Evolutionary conservation across 2,888 invertebrate species (phyloP), one percentile per base, ranked within the genome.

Genomic region (Conistra vaccinii): DNA sequence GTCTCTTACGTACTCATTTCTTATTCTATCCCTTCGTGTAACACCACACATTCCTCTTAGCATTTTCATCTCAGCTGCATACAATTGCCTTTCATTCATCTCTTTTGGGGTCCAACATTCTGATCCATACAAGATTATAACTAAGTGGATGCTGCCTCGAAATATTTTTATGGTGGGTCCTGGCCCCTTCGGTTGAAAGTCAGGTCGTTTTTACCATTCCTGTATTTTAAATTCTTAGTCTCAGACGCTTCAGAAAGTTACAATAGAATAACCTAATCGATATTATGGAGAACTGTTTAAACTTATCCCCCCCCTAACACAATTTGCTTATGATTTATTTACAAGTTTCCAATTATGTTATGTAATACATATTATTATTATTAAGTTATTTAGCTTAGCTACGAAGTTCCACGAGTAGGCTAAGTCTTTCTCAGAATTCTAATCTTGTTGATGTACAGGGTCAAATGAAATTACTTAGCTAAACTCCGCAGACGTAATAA

Each of bases 191-290:
- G 0, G 6, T 2, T 10, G 3, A 23, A 23, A 9, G 17, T 9
- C 29, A 55, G 32, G 3, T 32, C 9, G 5, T 7, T 29, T 20
- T 17, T 20, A 29, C 77, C 12, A 73, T 60, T 87, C 80, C 80
- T 26, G 55, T 35, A 45, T 74, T 80, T 23, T 7, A 45, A 23
- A 69, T 42, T 87, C 87, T 61, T n/a, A 48, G 75, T 35, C 6
- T 20, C 62, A 72, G 60, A 58, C 53, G 61, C 51, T 70, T 71
- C 29, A n/a, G 73, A 62, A 42, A 68, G 45, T 62, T 67, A 84
- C 83, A 84, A 87, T 86, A 71, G 81, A 87, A 81, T 85, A 80
- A 77, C 67, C 35, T 73, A 79, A 86, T 82, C 80, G 77, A 79
- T 88, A 73, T 78, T 78, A 72, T 53, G 61, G 35, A 76, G 78